Conservation (phyloP, 92 coral and sea anemone species). For the Parazoanthus darwini region DNA sequence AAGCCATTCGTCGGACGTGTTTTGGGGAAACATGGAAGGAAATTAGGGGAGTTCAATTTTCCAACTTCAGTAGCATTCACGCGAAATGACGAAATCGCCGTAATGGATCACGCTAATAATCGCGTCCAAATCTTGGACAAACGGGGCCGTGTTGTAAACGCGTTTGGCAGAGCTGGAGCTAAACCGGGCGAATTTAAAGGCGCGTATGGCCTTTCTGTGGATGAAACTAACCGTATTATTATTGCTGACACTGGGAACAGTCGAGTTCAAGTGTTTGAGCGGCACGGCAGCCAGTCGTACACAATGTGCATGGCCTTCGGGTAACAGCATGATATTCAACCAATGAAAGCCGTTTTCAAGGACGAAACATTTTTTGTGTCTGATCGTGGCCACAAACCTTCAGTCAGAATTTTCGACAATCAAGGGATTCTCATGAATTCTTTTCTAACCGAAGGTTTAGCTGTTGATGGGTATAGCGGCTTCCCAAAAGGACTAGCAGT, state of each 20-base stretch:
- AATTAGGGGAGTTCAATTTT: constrained; percentile 22
- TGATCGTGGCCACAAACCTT: constrained; percentile 25
- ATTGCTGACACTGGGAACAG: constrained; percentile 24
- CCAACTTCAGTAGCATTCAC: constrained; percentile 32
- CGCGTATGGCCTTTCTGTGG: constrained; percentile 11
- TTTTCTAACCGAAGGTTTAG: constrained; percentile 15
- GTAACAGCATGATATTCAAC: constrained; percentile 14
- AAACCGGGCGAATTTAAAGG: constrained; percentile 27
- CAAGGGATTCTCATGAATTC: constrained; percentile 20
- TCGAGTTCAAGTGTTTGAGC: constrained; percentile 26
- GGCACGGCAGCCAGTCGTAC: not conserved
- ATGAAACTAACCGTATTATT: constrained; percentile 23
- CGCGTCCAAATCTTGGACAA: constrained; percentile 25
- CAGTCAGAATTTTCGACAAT: constrained; percentile 21
- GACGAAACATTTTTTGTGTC: constrained; percentile 15
- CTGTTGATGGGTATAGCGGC: constrained; percentile 21
- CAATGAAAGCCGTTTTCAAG: constrained; percentile 29
- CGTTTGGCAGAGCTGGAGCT: constrained; percentile 23
- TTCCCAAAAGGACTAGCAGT: constrained; percentile 25
- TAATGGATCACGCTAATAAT: constrained; percentile 29
- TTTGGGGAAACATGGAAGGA: constrained; percentile 16
- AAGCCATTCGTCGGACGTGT: constrained; percentile 27
- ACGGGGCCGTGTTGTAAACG: constrained; percentile 32
- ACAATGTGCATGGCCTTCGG: constrained; percentile 24
- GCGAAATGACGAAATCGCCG: constrained; percentile 23